Base-by-base conservation (phyloP, 2,888 invertebrate genomes). In the Arrhopalites spinosus region DNA sequence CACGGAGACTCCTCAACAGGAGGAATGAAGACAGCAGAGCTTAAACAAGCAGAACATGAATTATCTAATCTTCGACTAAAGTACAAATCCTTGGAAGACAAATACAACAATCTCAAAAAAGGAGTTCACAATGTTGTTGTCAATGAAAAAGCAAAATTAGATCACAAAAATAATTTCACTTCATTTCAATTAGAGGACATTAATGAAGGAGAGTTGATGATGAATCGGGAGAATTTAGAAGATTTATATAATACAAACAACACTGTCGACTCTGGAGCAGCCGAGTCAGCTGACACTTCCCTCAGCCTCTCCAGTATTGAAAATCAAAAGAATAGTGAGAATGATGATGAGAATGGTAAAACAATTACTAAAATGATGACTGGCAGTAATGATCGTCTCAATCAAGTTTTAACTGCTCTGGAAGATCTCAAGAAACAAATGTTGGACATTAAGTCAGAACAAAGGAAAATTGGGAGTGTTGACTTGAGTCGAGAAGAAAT, bases 1-100 rank as follows among this genome's bases (percentile, higher is more conserved):
- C 53, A 7, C 2, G 29, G n/a, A 17, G 68, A 68, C 1, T 70
- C 70, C 30, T 53, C 15, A 7, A 7, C 17, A 17, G 20, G n/a
- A 30, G 23, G 27, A 13, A 43, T 11, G 0, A 73, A 74, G 45
- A 17, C 68, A 5, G 45, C 43, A 17, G 29, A 25, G 53, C 29
- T 70, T 59, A 73, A 73, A 67, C 17, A 50, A 23, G 75, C 74
- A 56, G 73, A 75, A n/a, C 29, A 36, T 17, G 81, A 81, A 68
- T 25, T 82, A 15, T 2, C 73, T 29, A 47, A 74, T 15, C 84
- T 93, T 1, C 90, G 91, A 81, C 92, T 93, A 82, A 94, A 94
- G 84, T 94, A 94, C 84, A 88, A 89, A 67, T 91, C 91, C 74
- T 87, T 94, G 70, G 93, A 93, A 85, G 93, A 93, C 84, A 94